Evolutionary conservation across 2,113 vertebrate genomes (phyloP).

Genomic region (Hiodon alosoides): DNA sequence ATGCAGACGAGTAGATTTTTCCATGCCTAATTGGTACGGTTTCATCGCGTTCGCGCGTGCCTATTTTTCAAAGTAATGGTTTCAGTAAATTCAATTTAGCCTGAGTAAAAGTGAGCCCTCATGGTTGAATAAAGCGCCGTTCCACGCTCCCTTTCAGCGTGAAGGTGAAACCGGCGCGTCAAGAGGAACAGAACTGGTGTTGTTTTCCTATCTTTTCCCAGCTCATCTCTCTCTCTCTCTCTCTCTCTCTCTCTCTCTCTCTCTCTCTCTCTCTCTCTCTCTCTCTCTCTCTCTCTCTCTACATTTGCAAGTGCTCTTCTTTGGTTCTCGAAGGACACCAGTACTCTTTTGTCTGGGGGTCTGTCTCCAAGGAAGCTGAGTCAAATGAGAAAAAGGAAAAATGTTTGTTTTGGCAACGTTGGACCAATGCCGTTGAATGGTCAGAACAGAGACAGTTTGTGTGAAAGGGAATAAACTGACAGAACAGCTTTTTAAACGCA

Average conservation of each 20-base stretch:
- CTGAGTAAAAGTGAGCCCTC: background rate
- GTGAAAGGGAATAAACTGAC: background rate
- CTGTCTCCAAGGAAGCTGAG: slow-evolving; percentile 52
- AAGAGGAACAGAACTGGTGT: background rate
- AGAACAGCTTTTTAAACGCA: background rate
- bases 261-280: background rate
- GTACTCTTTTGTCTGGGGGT: slow-evolving; percentile 26
- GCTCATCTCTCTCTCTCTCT: too few species aligned
- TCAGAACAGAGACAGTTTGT: background rate
- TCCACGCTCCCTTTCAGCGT: background rate
- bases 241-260: background rate
- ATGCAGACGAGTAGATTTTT: too few species aligned
- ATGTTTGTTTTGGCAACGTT: slow-evolving; percentile 56
- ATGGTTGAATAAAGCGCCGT: slow-evolving; percentile 8
- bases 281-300: slow-evolving; percentile 8
- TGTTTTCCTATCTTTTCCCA: slow-evolving; percentile 6
- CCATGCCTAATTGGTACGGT: too few species aligned
- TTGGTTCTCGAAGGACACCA: slow-evolving; percentile 16
- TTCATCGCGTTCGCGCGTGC: too few species aligned
- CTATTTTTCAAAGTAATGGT: background rate
- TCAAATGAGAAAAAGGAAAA: slow-evolving; percentile 36
- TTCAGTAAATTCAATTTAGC: background rate
- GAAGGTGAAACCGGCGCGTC: background rate
- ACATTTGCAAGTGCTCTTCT: slow-evolving; percentile 45
- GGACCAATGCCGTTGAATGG: background rate